Evolutionary conservation across 92 coral and sea anemone species (phyloP).

Genomic region (Epizoanthus ramosus): DNA sequence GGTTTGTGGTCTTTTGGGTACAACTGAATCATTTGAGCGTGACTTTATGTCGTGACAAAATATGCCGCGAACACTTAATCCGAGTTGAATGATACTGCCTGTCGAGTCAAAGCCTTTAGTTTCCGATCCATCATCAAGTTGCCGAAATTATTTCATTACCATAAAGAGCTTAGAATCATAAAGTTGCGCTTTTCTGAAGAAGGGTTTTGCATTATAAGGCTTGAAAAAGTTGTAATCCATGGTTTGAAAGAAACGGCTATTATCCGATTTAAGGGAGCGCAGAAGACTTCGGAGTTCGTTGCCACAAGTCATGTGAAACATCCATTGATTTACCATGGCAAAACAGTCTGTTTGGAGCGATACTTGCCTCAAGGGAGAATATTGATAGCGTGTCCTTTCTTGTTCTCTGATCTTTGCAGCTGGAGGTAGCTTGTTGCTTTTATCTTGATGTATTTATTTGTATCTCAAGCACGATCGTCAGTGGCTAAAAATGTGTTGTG

Average conservation of each 20-base stretch:
- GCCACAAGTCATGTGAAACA: background rate
- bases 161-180: slow-evolving; percentile 42
- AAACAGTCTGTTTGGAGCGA: slow-evolving; percentile 2
- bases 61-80: slow-evolving; percentile 31
- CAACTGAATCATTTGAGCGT: slow-evolving; percentile 1
- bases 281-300: background rate
- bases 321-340: slow-evolving; percentile 11
- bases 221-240: slow-evolving; percentile 36
- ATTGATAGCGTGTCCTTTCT: slow-evolving; percentile 21
- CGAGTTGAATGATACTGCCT: slow-evolving; percentile 10
- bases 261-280: slow-evolving; percentile 16
- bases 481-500: slow-evolving; percentile 11
- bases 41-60: slow-evolving; percentile 37
- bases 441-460: background rate
- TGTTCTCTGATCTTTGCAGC: background rate
- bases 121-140: slow-evolving; percentile 39
- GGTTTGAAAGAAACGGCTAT: slow-evolving; percentile 15
- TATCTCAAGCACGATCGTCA: background rate
- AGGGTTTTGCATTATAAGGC: slow-evolving; percentile 28
- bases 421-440: slow-evolving; percentile 4
- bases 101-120: slow-evolving; percentile 1
- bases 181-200: slow-evolving; percentile 4
- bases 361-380: slow-evolving; percentile 33
- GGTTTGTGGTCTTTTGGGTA: background rate
- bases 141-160: slow-evolving; percentile 28